Base-by-base conservation (phyloP, 2,113 vertebrate genomes). In the Oreochromis tanganicae region DNA sequence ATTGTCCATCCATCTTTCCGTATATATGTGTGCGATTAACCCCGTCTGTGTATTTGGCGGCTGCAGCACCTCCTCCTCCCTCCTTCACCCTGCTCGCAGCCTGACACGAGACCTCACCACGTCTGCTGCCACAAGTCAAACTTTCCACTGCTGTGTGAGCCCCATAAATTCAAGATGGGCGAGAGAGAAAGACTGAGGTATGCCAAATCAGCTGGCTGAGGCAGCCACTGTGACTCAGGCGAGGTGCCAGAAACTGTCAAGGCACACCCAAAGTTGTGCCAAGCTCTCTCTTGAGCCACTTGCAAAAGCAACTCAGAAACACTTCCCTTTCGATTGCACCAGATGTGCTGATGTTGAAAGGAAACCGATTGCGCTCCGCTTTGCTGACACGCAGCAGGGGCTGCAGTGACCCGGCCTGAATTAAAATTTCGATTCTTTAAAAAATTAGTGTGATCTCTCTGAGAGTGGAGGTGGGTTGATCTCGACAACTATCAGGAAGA, bases 291-390 rank as follows among this genome's bases (percentile, higher is more conserved):
- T 84, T 52, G 19, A 88, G 80, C 61, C n/a, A 57, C 87, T 93
- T 91, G 86, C 88, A 89, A 92, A 91, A 92, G 82, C 46, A 68
- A 80, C 55, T 48, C 9, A 75, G 24, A 9, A 43, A 61, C 85
- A 91, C 89, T 94, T 94, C 93, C 91, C 73, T 71, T 92, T 90
- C 66, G 50, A 83, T 92, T 90, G 27, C 92, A 83, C 46, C 92
- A 94, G 80, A 92, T 88, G 34, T 21, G 88, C 46, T 36, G 54
- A 38, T 89, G 91, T 86, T 85, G 82, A 90, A 90, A 93, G 68
- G 80, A 75, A 80, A 57, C 4, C 38, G 57, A 71, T 50, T 32
- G n/a, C 3, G 14, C 29, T 3, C 3, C 14, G 27, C 34, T 68
- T 8, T 27, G 29, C 29, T 71, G 16, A 34, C 29, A 61, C 1